Conservation (phyloP, 2,113 vertebrate species). For the Hiodon tergisus region DNA sequence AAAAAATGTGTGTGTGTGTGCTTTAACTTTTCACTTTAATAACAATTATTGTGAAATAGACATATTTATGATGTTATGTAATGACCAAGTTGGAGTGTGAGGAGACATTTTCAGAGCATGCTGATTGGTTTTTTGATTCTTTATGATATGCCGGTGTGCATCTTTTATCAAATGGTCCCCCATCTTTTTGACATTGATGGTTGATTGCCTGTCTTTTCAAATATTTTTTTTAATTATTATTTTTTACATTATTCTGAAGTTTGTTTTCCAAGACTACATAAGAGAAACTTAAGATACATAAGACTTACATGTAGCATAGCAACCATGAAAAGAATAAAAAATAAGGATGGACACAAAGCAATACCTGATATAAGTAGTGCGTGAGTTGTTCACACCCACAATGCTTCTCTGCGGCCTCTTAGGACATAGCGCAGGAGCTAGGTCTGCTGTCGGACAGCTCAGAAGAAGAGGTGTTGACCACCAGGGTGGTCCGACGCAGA, state of each 20-base stretch:
- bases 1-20: too few relatives aligned
- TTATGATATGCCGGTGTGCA: neutral
- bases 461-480: constrained; percentile 88
- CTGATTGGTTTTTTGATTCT: neutral
- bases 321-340: neutral
- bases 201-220: neutral
- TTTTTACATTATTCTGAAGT: neutral
- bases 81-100: neutral
- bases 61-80: neutral
- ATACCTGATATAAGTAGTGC: neutral
- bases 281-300: too few relatives aligned
- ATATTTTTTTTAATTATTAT: neutral
- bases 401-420: constrained; percentile 66
- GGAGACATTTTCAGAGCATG: neutral
- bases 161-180: neutral
- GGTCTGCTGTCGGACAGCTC: constrained; percentile 84
- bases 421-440: constrained; percentile 88
- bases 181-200: neutral
- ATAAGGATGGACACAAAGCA: neutral
- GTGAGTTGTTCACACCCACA: constrained; percentile 32
- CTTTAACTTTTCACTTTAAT: neutral
- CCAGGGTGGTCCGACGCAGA: constrained; percentile 88
- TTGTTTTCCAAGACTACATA: neutral
- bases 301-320: too few relatives aligned
- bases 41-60: neutral